These are phyloP conservation scores for Andrena trimmerana DNA, from an alignment of 2,888 invertebrate genomes.

Conservation along the genomic window DNA sequence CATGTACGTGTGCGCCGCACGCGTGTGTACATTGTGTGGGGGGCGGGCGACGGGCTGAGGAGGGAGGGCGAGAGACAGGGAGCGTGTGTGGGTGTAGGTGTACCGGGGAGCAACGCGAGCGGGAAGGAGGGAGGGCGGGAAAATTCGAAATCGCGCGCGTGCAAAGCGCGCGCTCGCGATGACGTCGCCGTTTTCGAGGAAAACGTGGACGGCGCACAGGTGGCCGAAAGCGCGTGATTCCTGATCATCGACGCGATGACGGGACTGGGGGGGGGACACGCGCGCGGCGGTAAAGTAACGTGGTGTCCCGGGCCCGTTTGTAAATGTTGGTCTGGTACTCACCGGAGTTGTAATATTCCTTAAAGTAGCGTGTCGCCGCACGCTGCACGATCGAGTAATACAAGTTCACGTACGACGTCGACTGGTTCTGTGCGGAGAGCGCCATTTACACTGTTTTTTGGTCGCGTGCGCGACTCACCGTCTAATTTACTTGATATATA, in stretches of 20 bases:
- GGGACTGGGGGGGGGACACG: not conserved
- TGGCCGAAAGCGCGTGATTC: constrained; percentile 43
- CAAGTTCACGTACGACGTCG: constrained; percentile 89
- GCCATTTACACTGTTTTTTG: constrained; percentile 83
- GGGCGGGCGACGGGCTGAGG: not conserved
- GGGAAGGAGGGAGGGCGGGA: constrained; percentile 71
- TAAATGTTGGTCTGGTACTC: constrained; percentile 49
- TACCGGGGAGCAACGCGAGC: constrained; percentile 6
- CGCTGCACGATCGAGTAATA: constrained; percentile 90
- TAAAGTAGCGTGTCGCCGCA: constrained; percentile 89
- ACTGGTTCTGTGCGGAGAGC: constrained; percentile 85
- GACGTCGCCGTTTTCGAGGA: constrained; percentile 66
- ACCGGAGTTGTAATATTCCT: constrained; percentile 90
- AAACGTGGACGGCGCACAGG: constrained; percentile 70
- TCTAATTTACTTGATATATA: constrained; percentile 41
- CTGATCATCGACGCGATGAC: constrained; percentile 16
- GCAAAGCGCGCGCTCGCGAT: constrained; percentile 59
- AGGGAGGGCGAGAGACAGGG: constrained; percentile 17
- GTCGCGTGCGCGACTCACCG: constrained; percentile 70
- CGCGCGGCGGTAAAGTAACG: too few species aligned
- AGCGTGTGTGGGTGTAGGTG: constrained; percentile 13
- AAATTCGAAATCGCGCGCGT: constrained; percentile 74
- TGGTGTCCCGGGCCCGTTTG: not conserved
- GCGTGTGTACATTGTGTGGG: constrained; percentile 35
- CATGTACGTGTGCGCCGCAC: constrained; percentile 32